A percentile compares a stretch with the other conserved stretches of the same genome.
phyloP scores from a whole-genome alignment of 2,888 invertebrate species.

The Rhagonycha lutea region DNA sequence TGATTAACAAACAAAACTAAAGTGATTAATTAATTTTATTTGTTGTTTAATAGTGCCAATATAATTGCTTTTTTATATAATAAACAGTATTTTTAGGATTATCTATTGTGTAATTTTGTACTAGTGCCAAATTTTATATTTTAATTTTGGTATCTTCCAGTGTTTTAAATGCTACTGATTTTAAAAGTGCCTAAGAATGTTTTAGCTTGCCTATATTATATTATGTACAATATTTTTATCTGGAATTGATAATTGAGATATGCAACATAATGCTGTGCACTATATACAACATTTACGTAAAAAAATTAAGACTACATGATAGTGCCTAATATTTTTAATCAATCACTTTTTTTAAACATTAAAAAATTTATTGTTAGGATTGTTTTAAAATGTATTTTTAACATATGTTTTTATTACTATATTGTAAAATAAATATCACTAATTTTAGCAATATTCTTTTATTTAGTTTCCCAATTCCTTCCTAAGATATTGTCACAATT shows the following conservation, averaged over 20 bases:
- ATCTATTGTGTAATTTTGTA: slow-evolving; percentile 16
- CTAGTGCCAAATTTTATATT: slow-evolving; percentile 19
- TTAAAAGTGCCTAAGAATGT: slow-evolving; percentile 19
- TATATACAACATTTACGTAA: background rate
- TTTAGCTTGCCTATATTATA: slow-evolving; percentile 11
- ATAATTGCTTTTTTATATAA: slow-evolving; percentile 31
- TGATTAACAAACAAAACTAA: slow-evolving; percentile 41
- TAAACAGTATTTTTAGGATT: slow-evolving; percentile 12
- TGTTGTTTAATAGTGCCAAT: slow-evolving; percentile 38
- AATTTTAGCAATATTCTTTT: slow-evolving; percentile 9
- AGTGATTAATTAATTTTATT: slow-evolving; percentile 22
- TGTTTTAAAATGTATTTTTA: slow-evolving; percentile 17
- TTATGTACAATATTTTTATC: background rate
- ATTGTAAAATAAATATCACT: slow-evolving; percentile 28
- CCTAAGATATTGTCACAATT: background rate
- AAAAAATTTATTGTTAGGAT: background rate
- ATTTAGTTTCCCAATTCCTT: background rate
- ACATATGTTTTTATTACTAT: slow-evolving; percentile 22
- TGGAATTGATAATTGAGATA: background rate
- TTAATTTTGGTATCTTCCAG: slow-evolving; percentile 10
- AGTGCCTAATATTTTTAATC: slow-evolving; percentile 5
- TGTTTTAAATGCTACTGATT: slow-evolving; percentile 3
- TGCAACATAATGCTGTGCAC: background rate
- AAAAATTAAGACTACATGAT: background rate
- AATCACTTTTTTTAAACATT: background rate